Percentiles rank a stretch among this genome's conserved stretches.
Evolutionary conservation across 2,888 invertebrate genomes (phyloP).

Genomic region (Panzeria rudis): DNA sequence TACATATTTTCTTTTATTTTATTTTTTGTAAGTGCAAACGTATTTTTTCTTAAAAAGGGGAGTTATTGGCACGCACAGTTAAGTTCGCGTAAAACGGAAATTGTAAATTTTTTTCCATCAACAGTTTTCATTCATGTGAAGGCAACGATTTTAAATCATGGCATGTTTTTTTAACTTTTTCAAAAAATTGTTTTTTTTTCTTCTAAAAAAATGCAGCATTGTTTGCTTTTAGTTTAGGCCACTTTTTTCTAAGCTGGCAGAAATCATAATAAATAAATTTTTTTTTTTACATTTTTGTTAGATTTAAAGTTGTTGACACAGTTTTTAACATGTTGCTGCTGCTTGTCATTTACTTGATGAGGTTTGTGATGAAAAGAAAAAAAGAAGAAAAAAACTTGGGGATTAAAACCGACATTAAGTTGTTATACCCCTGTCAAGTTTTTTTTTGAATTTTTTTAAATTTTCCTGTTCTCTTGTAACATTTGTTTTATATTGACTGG

Average conservation of each 20-base stretch:
- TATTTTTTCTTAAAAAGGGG: slow-evolving; percentile 22
- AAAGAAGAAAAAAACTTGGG: neutral
- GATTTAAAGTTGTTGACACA: slow-evolving; percentile 66
- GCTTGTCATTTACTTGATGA: slow-evolving; percentile 52
- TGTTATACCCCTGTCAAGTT: neutral
- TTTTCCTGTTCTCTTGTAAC: slow-evolving; percentile 40
- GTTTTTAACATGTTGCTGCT: slow-evolving; percentile 62
- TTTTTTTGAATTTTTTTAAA: neutral
- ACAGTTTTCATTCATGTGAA: slow-evolving; percentile 63
- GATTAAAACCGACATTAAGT: neutral
- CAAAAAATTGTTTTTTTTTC: neutral
- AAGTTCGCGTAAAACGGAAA: slow-evolving; percentile 69
- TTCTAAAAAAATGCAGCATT: slow-evolving; percentile 20
- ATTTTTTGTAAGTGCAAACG: slow-evolving; percentile 1
- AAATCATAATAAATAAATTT: slow-evolving; percentile 46
- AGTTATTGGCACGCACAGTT: slow-evolving; percentile 69
- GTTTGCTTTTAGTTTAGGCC: slow-evolving; percentile 44
- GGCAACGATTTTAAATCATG: slow-evolving; percentile 69
- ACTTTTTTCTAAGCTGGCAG: slow-evolving; percentile 35
- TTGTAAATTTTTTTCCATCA: slow-evolving; percentile 65
- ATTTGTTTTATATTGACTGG: slow-evolving; percentile 8
- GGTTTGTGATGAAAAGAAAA: slow-evolving; percentile 5
- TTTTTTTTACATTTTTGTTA: neutral
- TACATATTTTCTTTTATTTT: slow-evolving; percentile 13
- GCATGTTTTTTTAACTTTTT: slow-evolving; percentile 24